Conservation (phyloP, 2,888 invertebrate species). For the Acrobasis repandana region DNA sequence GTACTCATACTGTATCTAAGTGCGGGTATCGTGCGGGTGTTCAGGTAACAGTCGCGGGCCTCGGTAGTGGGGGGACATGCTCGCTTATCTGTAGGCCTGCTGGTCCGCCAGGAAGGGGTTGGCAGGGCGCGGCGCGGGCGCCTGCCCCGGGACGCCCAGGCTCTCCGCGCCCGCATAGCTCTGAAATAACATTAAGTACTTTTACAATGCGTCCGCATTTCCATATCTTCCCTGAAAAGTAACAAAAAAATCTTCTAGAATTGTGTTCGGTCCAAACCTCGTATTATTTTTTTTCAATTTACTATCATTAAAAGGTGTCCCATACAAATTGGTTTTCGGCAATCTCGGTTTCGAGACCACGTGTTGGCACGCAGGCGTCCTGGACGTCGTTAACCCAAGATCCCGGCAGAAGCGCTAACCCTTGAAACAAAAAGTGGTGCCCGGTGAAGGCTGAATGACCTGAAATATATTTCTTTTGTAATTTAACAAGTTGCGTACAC, state of each 20-base stretch:
- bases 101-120: conserved; percentile 67
- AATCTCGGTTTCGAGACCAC: too few relatives aligned
- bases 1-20: background rate
- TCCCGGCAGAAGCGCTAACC: too few relatives aligned
- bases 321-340: background rate
- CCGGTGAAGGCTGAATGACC: too few relatives aligned
- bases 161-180: conserved; percentile 68
- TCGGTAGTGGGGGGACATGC: conserved; percentile 15
- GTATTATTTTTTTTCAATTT: too few relatives aligned
- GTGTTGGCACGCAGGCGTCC: background rate
- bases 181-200: conserved; percentile 41
- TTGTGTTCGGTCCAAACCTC: too few relatives aligned
- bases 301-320: too few relatives aligned
- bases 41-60: background rate
- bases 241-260: background rate
- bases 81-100: conserved; percentile 56
- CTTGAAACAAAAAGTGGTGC: too few relatives aligned
- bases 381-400: background rate
- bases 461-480: too few relatives aligned
- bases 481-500: too few relatives aligned
- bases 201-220: background rate
- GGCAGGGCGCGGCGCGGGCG: conserved; percentile 50
- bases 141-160: conserved; percentile 69
- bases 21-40: background rate
- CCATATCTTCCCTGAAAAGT: too few relatives aligned